Conservation (phyloP, 2,888 invertebrate species). For the Drosophila mimica region DNA sequence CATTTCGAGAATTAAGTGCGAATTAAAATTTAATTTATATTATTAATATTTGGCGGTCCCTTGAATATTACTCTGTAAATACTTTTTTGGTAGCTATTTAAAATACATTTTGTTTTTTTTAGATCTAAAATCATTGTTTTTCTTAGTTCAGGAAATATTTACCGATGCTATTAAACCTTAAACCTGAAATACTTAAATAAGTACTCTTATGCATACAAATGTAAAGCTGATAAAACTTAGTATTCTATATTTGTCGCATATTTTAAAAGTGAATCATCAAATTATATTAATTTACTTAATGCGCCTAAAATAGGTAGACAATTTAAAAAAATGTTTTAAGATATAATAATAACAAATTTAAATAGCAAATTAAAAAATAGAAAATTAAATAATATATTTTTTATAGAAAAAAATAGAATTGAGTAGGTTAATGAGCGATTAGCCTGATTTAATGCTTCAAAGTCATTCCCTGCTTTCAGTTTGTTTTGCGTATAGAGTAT, state of each 20-base stretch:
- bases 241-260: too few relatives aligned
- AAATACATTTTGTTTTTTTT: neutral
- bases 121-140: neutral
- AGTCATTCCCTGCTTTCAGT: neutral
- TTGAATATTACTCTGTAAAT: neutral
- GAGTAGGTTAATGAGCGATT: neutral
- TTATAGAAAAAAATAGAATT: neutral
- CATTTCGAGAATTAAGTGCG: neutral
- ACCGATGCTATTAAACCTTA: neutral
- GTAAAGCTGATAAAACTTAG: neutral
- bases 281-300: too few relatives aligned
- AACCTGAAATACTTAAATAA: neutral
- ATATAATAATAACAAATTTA: too few relatives aligned
- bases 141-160: neutral
- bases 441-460: neutral
- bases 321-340: too few relatives aligned
- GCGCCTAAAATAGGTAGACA: too few relatives aligned
- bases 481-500: neutral
- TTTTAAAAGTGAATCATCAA: too few relatives aligned
- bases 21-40: neutral
- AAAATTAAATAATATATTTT: rapidly evolving
- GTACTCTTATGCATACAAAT: neutral
- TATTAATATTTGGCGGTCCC: neutral
- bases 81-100: rapidly evolving
- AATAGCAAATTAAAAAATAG: neutral